Base-by-base conservation (phyloP, 2,113 vertebrate genomes). In the Trinectes maculatus region DNA sequence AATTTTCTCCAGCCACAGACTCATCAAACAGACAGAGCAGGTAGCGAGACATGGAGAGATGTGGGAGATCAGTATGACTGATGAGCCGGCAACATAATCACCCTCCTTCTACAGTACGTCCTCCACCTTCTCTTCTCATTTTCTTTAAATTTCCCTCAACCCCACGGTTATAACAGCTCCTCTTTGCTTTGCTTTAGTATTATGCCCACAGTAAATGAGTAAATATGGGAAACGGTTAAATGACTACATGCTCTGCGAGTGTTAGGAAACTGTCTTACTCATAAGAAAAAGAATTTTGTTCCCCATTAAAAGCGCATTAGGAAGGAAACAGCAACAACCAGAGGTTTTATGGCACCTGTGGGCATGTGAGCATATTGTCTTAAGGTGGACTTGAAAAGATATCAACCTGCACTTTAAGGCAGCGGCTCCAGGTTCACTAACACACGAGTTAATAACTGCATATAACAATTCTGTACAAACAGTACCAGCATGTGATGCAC, bases 1-100 rank as follows among this genome's bases (percentile, higher is more conserved):
- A 25, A 48, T 57, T 43, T 42, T 18, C 34, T 8, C 33, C 12
- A 3, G 24, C 43, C 7, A 1, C 28, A 22, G 33, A 42, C 18
- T 64, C 33, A 63, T 68, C 54, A 49, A 70, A 46, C 48, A 57
- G 42, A 46, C 19, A 25, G 62, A 18, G 37, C 24, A 22, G 47
- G 51, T 53, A 11, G 22, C 2, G n/a, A 60, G 19, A 19, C 53
- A 3, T 42, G 15, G 24, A 22, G 48, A 54, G 40, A 61, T 48
- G 51, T 44, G 1, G 24, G 19, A 55, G 43, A 64, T 56, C 56
- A 39, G 44, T 26, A 26, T 77, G 68, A 72, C 34, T 42, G 71
- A 83, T 55, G 31, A 66, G 47, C 60, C 19, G 28, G 48, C 42
- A 37, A 33, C 28, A 19, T 25, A 36, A 49, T 51, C 57, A 68